A percentile compares a stretch with the other conserved stretches of the same genome.
Conservation (phyloP, 2,888 invertebrate genomes). For the Hetaerina titia region DNA sequence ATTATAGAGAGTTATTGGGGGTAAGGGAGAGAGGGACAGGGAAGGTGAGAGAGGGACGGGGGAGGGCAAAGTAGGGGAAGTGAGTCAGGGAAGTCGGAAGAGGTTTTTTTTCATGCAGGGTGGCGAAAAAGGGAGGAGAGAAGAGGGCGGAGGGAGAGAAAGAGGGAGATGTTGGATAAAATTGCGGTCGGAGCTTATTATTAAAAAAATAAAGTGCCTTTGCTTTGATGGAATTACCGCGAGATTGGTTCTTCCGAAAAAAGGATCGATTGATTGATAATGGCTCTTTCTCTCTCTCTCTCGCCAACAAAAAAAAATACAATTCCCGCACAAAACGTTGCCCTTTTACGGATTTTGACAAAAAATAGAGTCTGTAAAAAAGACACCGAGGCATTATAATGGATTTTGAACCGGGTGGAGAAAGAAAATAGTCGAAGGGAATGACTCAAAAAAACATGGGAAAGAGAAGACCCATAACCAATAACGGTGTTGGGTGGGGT, state of each 20-base stretch:
- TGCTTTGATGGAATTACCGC: constrained; percentile 21
- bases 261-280: constrained; percentile 31
- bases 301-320: neutral
- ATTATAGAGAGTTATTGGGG: neutral
- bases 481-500: no score
- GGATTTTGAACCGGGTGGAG: neutral
- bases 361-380: neutral
- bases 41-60: neutral
- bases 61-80: neutral
- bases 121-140: neutral
- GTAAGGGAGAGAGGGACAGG: neutral
- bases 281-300: constrained; percentile 21
- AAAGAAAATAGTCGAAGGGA: neutral
- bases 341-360: neutral
- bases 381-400: neutral
- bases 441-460: neutral
- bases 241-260: constrained; percentile 23
- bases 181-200: constrained; percentile 26
- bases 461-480: neutral
- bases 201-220: neutral
- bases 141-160: neutral
- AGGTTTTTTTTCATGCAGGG: neutral
- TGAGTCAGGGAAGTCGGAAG: no score
- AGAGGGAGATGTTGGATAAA: neutral
- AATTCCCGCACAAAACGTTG: neutral